Evolutionary conservation across 2,888 invertebrate species (phyloP), one percentile per base, ranked within the genome.

Genomic region (Eupsilia transversa): DNA sequence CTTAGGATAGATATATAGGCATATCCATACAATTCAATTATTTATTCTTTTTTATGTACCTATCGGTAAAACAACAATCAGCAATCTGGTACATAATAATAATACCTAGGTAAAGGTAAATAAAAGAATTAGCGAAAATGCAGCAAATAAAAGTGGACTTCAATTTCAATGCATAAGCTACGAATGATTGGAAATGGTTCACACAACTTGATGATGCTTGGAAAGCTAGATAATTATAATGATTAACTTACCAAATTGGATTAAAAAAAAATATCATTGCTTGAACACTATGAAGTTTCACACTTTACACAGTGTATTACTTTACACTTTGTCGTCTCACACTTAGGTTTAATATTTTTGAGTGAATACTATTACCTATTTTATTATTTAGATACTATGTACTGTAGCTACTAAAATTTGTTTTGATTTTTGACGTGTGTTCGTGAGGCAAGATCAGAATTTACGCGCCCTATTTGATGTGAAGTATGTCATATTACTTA

Each of bases 401-500:
- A 27, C 23, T 23, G 38, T 23, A 61, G 4, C 6, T 10, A 14
- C 14, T 27, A 6, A 20, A 46, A 46, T 49, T 33, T 43, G 9
- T 49, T 9, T 43, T 68, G 5, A 6, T 35, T 65, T 38, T 56
- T 14, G 20, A n/a, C 33, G 20, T 43, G n/a, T 59, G 38, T 60
- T 35, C n/a, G 12, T 17, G 17, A 23, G 17, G 14, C 30, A 59
- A 20, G 23, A 49, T 73, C 33, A 33, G 3, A 71, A 43, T 80
- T 83, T 70, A 74, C 80, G 84, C 80, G 80, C 80, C 74, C 49
- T 66, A 57, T 7, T 83, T 49, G 30, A 43, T 14, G 23, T 46
- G 54, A 65, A 52, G 33, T 61, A 20, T 49, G n/a, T 52, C 35
- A 12, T 33, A 30, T 2, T 54, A 66, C 46, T 69, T 84, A 61